These are phyloP conservation scores for Nephrotoma appendiculata DNA, from an alignment of 2,888 invertebrate genomes.

Conservation along the genomic window DNA sequence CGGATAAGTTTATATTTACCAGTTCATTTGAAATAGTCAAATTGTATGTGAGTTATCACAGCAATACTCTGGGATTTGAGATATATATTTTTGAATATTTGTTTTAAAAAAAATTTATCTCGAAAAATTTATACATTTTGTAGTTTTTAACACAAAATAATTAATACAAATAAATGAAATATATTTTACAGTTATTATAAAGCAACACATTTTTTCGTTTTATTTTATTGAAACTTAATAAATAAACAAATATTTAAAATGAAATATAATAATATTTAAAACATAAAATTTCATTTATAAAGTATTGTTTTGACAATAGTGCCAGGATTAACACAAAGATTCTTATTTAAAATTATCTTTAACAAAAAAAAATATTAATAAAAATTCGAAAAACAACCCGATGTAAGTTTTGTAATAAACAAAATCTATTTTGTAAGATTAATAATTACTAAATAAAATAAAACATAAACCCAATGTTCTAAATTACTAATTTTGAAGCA, in stretches of 20 bases:
- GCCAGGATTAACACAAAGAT: conserved; percentile 25
- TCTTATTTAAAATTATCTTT: background rate
- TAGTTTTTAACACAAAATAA: background rate
- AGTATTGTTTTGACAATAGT: conserved; percentile 29
- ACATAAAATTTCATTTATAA: conserved; percentile 6
- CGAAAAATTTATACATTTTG: background rate
- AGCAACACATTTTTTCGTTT: background rate
- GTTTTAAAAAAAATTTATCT: conserved; percentile 1
- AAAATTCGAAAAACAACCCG: background rate
- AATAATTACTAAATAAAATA: background rate
- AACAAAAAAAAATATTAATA: background rate
- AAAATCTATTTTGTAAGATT: conserved; percentile 1
- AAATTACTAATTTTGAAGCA: background rate
- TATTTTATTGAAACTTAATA: background rate
- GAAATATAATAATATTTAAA: background rate
- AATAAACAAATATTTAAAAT: conserved; percentile 3
- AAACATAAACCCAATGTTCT: background rate
- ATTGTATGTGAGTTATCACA: conserved; percentile 1
- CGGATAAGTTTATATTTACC: conserved; percentile 2
- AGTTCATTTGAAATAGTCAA: conserved; percentile 3
- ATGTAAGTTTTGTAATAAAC: conserved; percentile 1
- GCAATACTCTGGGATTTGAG: conserved; percentile 1
- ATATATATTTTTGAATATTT: conserved; percentile 1
- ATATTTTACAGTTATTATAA: conserved; percentile 2
- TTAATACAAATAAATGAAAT: conserved; percentile 2